These are phyloP conservation scores for Pelobates cultripes DNA, from an alignment of 2,797 vertebrate genomes.

Conservation along the genomic window DNA sequence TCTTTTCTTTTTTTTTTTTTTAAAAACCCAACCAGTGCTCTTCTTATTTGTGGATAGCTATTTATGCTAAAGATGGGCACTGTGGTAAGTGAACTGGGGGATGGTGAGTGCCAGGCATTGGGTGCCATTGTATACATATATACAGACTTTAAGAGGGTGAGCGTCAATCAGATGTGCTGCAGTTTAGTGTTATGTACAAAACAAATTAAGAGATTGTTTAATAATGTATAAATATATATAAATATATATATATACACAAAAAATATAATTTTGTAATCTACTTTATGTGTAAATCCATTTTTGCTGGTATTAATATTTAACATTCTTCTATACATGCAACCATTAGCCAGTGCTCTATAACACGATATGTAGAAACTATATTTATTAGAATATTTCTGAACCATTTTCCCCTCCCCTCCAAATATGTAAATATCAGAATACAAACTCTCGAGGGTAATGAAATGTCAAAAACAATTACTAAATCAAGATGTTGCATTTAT, in stretches of 20 bases:
- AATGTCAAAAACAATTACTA: neutral
- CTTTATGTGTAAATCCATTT: conserved; percentile 24
- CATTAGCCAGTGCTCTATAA: conserved; percentile 57
- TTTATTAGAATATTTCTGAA: conserved; percentile 40
- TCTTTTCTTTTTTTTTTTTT: too few relatives aligned
- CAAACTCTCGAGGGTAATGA: neutral
- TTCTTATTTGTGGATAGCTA: too few relatives aligned
- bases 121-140: too few relatives aligned
- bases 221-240: conserved; percentile 58
- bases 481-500: neutral
- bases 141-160: too few relatives aligned
- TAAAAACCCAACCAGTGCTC: too few relatives aligned
- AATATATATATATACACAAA: conserved; percentile 59
- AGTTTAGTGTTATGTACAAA: conserved; percentile 40
- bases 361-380: conserved; percentile 45
- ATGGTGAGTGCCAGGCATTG: too few relatives aligned
- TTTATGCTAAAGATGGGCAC: too few relatives aligned
- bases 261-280: conserved; percentile 58
- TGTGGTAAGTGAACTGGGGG: too few relatives aligned
- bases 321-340: conserved; percentile 54
- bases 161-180: neutral
- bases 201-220: conserved; percentile 54
- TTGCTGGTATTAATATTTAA: conserved; percentile 51
- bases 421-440: conserved; percentile 12
- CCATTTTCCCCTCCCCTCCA: neutral